Evolutionary conservation across 2,797 vertebrate genomes (phyloP), one percentile per base, ranked within the genome.

Genomic region (Cephalopachus bancanus): DNA sequence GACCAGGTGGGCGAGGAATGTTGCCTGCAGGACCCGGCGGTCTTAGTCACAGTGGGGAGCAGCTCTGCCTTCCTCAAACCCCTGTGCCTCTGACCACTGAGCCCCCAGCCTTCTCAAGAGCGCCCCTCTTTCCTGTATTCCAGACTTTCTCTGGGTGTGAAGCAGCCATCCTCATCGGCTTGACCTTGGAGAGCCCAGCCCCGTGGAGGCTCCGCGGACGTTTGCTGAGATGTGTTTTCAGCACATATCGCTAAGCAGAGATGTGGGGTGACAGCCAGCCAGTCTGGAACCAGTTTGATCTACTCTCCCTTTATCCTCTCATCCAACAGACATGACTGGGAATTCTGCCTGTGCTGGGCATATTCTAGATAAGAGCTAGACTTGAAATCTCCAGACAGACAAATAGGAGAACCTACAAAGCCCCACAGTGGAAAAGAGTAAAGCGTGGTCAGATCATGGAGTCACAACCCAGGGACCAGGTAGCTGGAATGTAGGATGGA

Each of bases 401-500:
- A 57, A 22, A 33, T 30, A 1, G 1, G 53, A 84, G 72, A 87
- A 78, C 30, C 67, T 19, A 7, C 80, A 37, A 83, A 75, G n/a
- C 44, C 55, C 64, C 78, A 71, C 64, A 19, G 19, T 17, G 28
- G 74, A 57, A 53, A 26, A 33, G 37, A 89, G 19, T 22, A 22
- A 24, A 24, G 6, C 26, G 0, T 0, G 22, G 28, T 65, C 37
- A 24, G 9, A 17, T 3, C 11, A 0, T 0, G 0, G 11, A 44
- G 44, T 44, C 44, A 44, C 44, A 44, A 7, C 44, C 44, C 44
- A 44, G 44, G 44, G 44, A 44, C 33, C 59, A 8, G 0, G 22
- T 57, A 83, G 30, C 83, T 19, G 19, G 57, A 94, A 19, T 7
- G 1, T 1, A 16, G 69, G 26, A 11, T n/a, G 28, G 72, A 9